Evolutionary conservation across 2,113 vertebrate species (phyloP).

Genomic region (Limanda limanda): DNA sequence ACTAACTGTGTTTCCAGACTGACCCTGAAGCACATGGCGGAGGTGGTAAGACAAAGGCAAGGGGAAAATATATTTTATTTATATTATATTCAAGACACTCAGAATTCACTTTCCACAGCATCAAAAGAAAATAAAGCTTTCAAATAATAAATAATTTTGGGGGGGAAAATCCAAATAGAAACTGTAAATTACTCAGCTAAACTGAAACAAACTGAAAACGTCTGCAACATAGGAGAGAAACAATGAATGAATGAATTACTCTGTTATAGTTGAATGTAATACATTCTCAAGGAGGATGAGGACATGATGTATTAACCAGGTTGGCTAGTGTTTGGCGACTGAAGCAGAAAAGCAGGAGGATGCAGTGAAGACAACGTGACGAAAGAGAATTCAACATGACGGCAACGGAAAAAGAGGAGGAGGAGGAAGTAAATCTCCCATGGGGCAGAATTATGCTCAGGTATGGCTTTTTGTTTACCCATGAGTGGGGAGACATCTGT

Average conservation of each 20-base stretch:
- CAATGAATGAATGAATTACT: not conserved
- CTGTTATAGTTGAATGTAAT: not conserved
- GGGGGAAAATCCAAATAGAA: too few species aligned
- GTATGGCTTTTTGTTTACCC: slow-evolving; percentile 69
- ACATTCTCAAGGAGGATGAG: not conserved
- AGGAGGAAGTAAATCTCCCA: slow-evolving; percentile 55
- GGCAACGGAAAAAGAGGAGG: slow-evolving; percentile 33
- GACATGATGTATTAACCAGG: slow-evolving; percentile 4
- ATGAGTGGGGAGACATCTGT: slow-evolving; percentile 77
- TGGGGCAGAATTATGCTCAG: slow-evolving; percentile 53
- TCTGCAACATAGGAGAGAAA: not conserved
- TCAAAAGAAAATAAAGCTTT: too few species aligned
- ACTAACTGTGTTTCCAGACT: too few species aligned
- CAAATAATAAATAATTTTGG: too few species aligned
- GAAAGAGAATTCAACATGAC: slow-evolving; percentile 9
- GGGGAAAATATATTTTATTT: too few species aligned
- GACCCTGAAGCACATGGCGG: not conserved
- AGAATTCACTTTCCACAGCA: too few species aligned
- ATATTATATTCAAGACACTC: too few species aligned
- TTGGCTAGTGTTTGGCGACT: slow-evolving; percentile 10
- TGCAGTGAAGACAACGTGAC: slow-evolving; percentile 2
- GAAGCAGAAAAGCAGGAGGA: slow-evolving; percentile 11
- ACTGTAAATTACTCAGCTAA: too few species aligned
- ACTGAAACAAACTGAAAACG: too few species aligned
- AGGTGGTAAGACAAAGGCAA: not conserved